These are phyloP conservation scores for Macropodus opercularis DNA, from an alignment of 2,797 vertebrate species.

Conservation along the genomic window DNA sequence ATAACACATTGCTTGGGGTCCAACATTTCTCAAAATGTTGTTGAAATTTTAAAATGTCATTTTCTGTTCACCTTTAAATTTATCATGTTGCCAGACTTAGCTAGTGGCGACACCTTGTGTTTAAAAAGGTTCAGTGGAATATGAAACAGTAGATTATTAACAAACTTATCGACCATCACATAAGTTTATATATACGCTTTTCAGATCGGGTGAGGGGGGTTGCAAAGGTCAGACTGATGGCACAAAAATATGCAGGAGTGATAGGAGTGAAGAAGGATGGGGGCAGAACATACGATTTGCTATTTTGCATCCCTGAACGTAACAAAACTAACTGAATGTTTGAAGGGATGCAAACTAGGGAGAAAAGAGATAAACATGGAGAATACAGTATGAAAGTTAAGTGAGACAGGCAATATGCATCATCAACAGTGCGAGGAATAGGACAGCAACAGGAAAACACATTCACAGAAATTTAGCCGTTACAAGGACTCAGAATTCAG, in stretches of 20 bases:
- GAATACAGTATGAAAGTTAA: slow-evolving; percentile 32
- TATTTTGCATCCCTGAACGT: slow-evolving; percentile 47
- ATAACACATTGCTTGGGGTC: slow-evolving; percentile 11
- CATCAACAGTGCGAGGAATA: slow-evolving; percentile 56
- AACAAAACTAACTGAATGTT: slow-evolving; percentile 21
- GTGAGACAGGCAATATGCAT: slow-evolving; percentile 57
- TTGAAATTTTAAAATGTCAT: slow-evolving; percentile 11
- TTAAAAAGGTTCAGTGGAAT: slow-evolving; percentile 35
- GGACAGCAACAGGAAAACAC: slow-evolving; percentile 71
- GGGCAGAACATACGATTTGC: slow-evolving; percentile 3
- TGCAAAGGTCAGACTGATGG: slow-evolving; percentile 38
- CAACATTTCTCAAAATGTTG: slow-evolving; percentile 13
- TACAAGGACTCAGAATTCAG: slow-evolving; percentile 67
- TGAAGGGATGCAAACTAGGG: slow-evolving; percentile 47
- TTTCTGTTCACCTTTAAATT: slow-evolving; percentile 4
- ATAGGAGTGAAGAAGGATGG: not conserved
- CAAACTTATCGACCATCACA: slow-evolving; percentile 12
- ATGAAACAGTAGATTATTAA: not conserved
- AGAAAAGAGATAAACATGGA: slow-evolving; percentile 33
- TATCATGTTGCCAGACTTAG: slow-evolving; percentile 12
- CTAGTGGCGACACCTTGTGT: slow-evolving; percentile 64
- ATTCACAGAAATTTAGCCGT: slow-evolving; percentile 68
- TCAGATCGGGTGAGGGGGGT: slow-evolving; percentile 14
- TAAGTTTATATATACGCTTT: slow-evolving; percentile 11
- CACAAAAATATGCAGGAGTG: not conserved